phyloP scores from a whole-genome alignment of 2,888 invertebrate genomes.

The Lochmaea capreae region DNA sequence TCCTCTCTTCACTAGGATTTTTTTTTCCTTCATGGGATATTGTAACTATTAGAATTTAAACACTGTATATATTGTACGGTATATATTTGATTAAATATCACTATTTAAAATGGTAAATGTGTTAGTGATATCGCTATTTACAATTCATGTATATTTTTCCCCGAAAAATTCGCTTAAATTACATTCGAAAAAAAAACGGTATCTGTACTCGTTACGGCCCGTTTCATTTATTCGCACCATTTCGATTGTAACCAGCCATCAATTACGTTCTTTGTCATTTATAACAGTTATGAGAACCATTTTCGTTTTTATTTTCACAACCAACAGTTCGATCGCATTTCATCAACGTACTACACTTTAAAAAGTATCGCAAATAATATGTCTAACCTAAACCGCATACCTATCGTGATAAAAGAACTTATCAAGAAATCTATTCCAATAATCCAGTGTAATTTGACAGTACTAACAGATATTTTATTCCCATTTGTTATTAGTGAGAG shows the following conservation, averaged over 20 bases:
- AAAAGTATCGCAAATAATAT: background rate
- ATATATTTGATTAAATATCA: no score
- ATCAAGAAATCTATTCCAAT: no score
- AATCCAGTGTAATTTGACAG: no score
- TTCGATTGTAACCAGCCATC: constrained; percentile 9
- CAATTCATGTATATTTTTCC: background rate
- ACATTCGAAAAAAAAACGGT: background rate
- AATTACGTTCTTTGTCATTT: constrained; percentile 15
- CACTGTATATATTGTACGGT: no score
- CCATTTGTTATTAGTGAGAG: no score
- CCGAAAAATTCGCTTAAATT: background rate
- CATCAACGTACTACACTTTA: background rate
- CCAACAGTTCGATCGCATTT: background rate
- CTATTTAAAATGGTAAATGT: background rate
- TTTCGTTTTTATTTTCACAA: constrained; percentile 8
- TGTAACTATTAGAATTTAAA: no score
- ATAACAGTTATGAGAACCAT: constrained; percentile 7
- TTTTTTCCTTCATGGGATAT: no score
- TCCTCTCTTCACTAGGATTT: no score
- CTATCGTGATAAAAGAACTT: background rate
- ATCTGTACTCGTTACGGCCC: background rate
- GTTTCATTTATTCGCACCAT: background rate
- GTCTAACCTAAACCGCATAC: background rate
- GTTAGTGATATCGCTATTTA: background rate
- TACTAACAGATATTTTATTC: background rate